These are phyloP conservation scores for Sigmodon hispidus DNA, from an alignment of 2,113 vertebrate species.

Conservation along the genomic window DNA sequence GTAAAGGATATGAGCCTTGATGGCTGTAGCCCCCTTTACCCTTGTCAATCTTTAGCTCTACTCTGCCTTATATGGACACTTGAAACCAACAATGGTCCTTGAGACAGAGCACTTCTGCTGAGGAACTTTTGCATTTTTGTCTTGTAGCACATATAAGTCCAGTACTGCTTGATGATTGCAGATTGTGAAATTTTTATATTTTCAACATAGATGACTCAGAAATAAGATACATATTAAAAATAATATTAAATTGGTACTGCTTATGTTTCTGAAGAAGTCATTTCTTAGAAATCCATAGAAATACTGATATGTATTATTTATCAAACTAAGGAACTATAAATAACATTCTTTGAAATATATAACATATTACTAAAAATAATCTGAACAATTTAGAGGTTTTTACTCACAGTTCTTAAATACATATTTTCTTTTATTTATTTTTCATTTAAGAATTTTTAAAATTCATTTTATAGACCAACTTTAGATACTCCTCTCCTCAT, in stretches of 20 bases:
- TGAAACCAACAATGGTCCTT: neutral
- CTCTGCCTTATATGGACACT: neutral
- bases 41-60: neutral
- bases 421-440: too few species aligned
- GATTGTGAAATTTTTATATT: neutral
- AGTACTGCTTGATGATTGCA: neutral
- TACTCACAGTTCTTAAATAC: neutral
- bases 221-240: neutral
- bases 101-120: neutral
- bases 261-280: neutral
- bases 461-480: too few species aligned
- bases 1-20: neutral
- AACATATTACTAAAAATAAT: neutral
- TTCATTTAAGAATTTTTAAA: too few species aligned
- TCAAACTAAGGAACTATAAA: neutral
- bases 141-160: neutral
- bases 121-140: neutral
- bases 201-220: neutral
- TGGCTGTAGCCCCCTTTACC: neutral
- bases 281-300: neutral
- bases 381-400: neutral
- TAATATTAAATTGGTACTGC: slow-evolving; percentile 9
- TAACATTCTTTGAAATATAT: neutral
- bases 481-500: too few species aligned
- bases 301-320: neutral